Evolutionary conservation across 2,888 invertebrate species (phyloP).

Genomic region (Cepaea hortensis): DNA sequence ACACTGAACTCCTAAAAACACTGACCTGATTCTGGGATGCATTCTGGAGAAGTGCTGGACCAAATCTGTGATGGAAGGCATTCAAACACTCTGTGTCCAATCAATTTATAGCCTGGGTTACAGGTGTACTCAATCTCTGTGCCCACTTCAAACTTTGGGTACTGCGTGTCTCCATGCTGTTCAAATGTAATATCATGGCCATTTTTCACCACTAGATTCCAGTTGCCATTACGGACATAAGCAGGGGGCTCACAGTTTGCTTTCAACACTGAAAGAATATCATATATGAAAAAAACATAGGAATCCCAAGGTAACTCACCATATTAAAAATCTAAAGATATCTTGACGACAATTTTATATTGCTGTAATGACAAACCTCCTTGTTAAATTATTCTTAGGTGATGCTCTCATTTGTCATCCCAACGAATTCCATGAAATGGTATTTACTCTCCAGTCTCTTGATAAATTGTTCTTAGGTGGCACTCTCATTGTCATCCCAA

Average conservation of each 20-base stretch:
- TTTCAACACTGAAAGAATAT: slow-evolving; percentile 54
- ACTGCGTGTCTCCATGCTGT: slow-evolving; percentile 7
- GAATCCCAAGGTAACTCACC: not conserved
- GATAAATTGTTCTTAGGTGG: no score
- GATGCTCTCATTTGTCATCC: no score
- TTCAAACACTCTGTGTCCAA: slow-evolving; percentile 86
- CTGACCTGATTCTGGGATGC: slow-evolving; percentile 51
- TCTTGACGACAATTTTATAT: no score
- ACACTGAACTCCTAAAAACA: not conserved
- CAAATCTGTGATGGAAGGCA: slow-evolving; percentile 77
- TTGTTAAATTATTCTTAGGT: no score
- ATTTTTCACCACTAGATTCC: slow-evolving; percentile 45
- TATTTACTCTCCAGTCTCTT: no score
- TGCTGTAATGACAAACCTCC: no score
- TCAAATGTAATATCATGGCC: slow-evolving; percentile 42
- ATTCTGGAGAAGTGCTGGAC: slow-evolving; percentile 54
- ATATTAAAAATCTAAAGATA: no score
- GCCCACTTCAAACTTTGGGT: slow-evolving; percentile 57
- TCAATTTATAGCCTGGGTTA: slow-evolving; percentile 86
- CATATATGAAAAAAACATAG: not conserved
- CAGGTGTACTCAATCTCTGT: slow-evolving; percentile 84
- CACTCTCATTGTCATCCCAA: no score
- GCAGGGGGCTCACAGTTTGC: slow-evolving; percentile 57
- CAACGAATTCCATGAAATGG: no score
- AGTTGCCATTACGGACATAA: slow-evolving; percentile 60